Evolutionary conservation across 2,113 vertebrate species (phyloP), one percentile per base, ranked within the genome.

Genomic region (Hippolais icterina): DNA sequence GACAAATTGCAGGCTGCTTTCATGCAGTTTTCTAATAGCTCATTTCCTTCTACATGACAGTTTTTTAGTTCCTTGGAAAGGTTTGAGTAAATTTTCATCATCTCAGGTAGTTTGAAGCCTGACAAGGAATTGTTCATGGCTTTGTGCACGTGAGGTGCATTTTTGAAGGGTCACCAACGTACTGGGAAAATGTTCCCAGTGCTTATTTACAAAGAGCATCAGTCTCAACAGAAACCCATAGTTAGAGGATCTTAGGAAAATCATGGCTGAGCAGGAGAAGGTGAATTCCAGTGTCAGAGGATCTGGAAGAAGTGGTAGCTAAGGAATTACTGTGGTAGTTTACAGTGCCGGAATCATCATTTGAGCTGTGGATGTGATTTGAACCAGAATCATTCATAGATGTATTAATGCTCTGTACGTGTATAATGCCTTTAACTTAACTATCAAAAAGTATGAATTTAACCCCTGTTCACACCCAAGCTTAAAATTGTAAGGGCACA

Each of bases 1-100:
- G 92, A 87, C 94, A 96, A 90, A 94, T 93, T 92, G 65, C 90
- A 71, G 86, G 72, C 77, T 94, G 76, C 86, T 96, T 86, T 56
- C 10, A 0, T 89, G 56, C 71, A 57, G 64, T 84, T 94, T 93
- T 82, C n/a, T 96, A 92, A 76, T 69, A 90, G 72, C 53, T 82
- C 50, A 68, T 88, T 81, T 80, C 76, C 60, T 81, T 89, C 85
- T 90, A 57, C 28, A 10, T 95, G 92, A 90, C 85, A 92, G 75
- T 80, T 90, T 90, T 90, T 90, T 80, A 82, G 64, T 94, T 86
- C 41, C 35, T 78, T 95, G 68, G 63, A 89, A 93, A 75, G 76
- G 41, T 75, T 95, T 90, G 28, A 92, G 61, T 84, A 18, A 90
- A 60, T 87, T 89, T 89, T 90, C 61, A 46, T 92, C 42, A 84